These are phyloP conservation scores for Murina feae DNA, from an alignment of 2,113 vertebrate genomes.

Conservation along the genomic window DNA sequence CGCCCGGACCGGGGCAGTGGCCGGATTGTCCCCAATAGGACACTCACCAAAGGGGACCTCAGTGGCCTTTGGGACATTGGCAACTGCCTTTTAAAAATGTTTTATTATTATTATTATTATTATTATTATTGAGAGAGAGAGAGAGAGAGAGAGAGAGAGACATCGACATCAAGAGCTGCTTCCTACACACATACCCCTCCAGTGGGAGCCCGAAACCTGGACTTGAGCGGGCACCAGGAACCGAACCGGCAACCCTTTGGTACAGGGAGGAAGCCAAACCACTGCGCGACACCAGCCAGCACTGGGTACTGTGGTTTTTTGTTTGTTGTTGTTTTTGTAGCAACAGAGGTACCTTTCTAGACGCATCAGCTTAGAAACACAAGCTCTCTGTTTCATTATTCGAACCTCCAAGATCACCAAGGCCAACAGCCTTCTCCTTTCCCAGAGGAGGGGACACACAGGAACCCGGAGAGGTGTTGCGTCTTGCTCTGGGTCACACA, in stretches of 20 bases:
- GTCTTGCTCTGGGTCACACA: neutral
- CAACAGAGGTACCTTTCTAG: neutral
- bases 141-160: neutral
- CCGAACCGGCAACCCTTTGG: neutral
- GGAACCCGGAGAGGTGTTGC: neutral
- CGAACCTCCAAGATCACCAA: neutral
- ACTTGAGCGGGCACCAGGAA: too few species aligned
- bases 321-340: neutral
- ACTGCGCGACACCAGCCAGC: neutral
- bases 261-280: neutral
- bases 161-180: neutral
- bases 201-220: neutral
- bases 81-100: neutral
- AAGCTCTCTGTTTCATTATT: neutral
- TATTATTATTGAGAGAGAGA: too few species aligned
- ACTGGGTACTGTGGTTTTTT: neutral
- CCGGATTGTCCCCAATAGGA: neutral
- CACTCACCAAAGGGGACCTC: neutral
- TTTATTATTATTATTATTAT: too few species aligned
- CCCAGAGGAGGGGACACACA: neutral
- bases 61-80: neutral
- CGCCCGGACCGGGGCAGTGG: neutral
- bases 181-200: neutral
- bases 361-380: neutral
- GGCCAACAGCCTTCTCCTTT: neutral